Evolutionary conservation across 2,888 invertebrate genomes (phyloP).

Genomic region (Tetragonula carbonaria): DNA sequence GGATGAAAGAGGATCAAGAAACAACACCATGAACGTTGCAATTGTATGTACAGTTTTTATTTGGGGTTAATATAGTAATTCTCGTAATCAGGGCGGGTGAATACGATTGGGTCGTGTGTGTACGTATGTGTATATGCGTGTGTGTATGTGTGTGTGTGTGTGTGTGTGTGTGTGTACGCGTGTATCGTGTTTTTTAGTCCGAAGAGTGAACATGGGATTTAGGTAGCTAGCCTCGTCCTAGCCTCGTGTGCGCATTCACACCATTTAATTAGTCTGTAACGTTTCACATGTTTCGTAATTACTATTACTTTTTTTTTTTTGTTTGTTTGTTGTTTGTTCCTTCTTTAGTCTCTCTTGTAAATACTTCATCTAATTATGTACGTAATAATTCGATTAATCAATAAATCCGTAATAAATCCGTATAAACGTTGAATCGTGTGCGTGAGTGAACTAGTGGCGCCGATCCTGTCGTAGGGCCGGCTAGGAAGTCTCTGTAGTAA

Average conservation of each 20-base stretch:
- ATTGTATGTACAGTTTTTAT: constrained; percentile 83
- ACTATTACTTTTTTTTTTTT: constrained; percentile 43
- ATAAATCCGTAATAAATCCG: constrained; percentile 80
- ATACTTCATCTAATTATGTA: constrained; percentile 77
- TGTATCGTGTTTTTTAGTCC: constrained; percentile 55
- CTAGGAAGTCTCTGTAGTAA: constrained; percentile 84
- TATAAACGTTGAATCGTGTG: constrained; percentile 83
- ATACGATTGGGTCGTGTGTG: constrained; percentile 70
- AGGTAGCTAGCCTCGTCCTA: constrained; percentile 84
- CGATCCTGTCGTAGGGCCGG: constrained; percentile 75
- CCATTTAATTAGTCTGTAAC: constrained; percentile 58
- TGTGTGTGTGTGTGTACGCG: constrained; percentile 21
- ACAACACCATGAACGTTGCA: constrained; percentile 69
- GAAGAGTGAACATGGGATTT: constrained; percentile 74
- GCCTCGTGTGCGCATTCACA: constrained; percentile 81
- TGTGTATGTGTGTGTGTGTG: neutral
- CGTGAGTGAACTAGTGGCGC: constrained; percentile 84
- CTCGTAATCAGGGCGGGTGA: constrained; percentile 80
- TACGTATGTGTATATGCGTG: constrained; percentile 29
- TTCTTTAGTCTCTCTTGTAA: constrained; percentile 56
- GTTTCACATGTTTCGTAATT: constrained; percentile 42
- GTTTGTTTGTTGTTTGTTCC: constrained; percentile 15
- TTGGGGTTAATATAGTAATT: constrained; percentile 80
- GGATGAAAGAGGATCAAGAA: constrained; percentile 39
- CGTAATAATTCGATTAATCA: constrained; percentile 80